Base-by-base conservation (phyloP, 2,888 invertebrate genomes). In the Acleris literana region DNA sequence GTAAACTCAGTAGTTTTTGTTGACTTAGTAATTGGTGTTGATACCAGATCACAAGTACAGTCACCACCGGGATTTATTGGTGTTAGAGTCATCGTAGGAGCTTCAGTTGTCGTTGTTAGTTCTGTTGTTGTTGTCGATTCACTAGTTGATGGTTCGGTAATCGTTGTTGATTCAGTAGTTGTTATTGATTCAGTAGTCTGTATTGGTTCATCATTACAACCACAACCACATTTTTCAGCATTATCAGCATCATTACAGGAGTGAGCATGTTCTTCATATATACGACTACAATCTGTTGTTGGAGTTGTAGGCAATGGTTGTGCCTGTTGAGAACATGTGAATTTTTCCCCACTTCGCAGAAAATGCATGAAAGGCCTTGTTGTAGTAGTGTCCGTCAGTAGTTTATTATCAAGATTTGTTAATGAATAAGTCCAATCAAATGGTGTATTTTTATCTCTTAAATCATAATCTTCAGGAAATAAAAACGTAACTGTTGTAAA, bases 131-230 rank as follows among this genome's bases (percentile, higher is more conserved):
- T 44, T 44, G n/a, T 44, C 3, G 44, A 3, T 13, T 44, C 44
- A 44, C n/a, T 25, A 49, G 51, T 25, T 48, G 64, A 63, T 43
- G 64, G 55, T 16, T 5, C 7, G 17, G 22, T 22, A 29, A n/a
- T 62, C 20, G 59, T 61, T 43, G 53, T 62, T 16, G 60, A 63
- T 33, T 55, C 33, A 11, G 57, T 49, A 29, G 62, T n/a, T n/a
- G n/a, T n/a, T n/a, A n/a, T n/a, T n/a, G n/a, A n/a, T n/a, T 44
- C n/a, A n/a, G 44, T 44, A 7, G 20, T 25, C 17, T 44, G 4
- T 22, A 22, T 56, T 13, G 46, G 16, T 25, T 7, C 17, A 44
- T 25, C n/a, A 25, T 39, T 39, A 39, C 39, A 39, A 33, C 54
- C 54, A 54, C 54, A 54, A 13, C 6, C 17, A 54, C 54, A 54